Base-by-base conservation (phyloP, 2,113 vertebrate genomes). In the Chloropsis cyanopogon region DNA sequence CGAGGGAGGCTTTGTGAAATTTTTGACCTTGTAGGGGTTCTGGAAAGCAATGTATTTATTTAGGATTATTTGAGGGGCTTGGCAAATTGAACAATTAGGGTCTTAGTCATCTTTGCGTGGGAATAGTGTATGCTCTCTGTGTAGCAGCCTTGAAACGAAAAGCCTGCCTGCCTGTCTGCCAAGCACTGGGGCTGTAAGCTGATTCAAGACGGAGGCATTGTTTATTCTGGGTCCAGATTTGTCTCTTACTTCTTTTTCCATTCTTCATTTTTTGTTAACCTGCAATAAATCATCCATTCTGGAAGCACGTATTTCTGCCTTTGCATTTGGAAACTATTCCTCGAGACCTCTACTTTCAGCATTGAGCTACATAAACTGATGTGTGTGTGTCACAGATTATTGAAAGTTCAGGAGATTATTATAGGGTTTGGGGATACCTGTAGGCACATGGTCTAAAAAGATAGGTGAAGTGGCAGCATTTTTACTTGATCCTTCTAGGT, bases 41-140 rank as follows among this genome's bases (percentile, higher is more conserved):
- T 96, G 91, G 95, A 94, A 95, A 95, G 93, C 60, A 41, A 22
- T 57, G 22, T 95, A 82, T 96, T 96, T 90, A 82, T 70, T 91
- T 84, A 88, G 83, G 72, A 91, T 93, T 94, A 72, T 93, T 92
- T n/a, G 70, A 94, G 86, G 90, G 91, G 65, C 84, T 93, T 82
- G 76, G 60, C 35, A 91, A 89, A 86, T 29, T 46, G 91, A 97
- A 82, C 83, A 93, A 85, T 26, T 53, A 71, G 65, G 49, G 71
- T 77, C 37, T 90, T 76, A 88, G 82, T 94, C 75, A 90, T 93
- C 68, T 73, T 35, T 86, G 88, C 0, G 20, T 96, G 92, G 91
- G 87, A 95, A 93, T 71, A 85, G 57, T 72, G 15, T 53, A 31
- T 20, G 20, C 18, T 92, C 4, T 39, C 81, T 66, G 16, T 28